Conservation (phyloP, 2,888 invertebrate genomes). For the Neria commutata region DNA sequence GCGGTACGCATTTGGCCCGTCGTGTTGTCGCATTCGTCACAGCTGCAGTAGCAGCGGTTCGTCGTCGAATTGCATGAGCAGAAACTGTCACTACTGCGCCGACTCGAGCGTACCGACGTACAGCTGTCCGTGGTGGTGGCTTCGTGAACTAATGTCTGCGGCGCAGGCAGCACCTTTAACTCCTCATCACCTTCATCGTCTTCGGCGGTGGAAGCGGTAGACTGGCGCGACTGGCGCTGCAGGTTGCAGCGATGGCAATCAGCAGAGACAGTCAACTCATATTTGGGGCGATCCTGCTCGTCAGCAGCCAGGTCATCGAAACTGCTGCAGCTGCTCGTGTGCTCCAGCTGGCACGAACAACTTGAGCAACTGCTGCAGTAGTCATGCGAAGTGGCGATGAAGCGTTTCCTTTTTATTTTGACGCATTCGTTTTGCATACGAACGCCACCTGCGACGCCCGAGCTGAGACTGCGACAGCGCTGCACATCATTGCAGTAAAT, state of each 20-base stretch:
- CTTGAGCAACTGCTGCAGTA: slow-evolving; percentile 53
- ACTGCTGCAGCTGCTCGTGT: slow-evolving; percentile 53
- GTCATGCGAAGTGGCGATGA: slow-evolving; percentile 43
- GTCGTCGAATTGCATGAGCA: slow-evolving; percentile 56
- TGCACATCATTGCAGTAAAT: slow-evolving; percentile 22
- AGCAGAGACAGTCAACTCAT: slow-evolving; percentile 45
- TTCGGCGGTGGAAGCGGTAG: slow-evolving; percentile 29
- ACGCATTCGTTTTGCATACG: slow-evolving; percentile 49
- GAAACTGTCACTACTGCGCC: slow-evolving; percentile 51
- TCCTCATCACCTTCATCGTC: slow-evolving; percentile 28
- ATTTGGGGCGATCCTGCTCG: too few relatives aligned
- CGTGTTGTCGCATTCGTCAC: slow-evolving; percentile 42
- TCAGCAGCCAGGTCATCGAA: slow-evolving; percentile 41
- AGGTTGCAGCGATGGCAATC: slow-evolving; percentile 45
- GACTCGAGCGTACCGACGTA: slow-evolving; percentile 40
- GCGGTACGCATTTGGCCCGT: slow-evolving; percentile 46
- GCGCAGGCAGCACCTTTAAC: slow-evolving; percentile 16
- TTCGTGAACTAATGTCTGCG: slow-evolving; percentile 19
- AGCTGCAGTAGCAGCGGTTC: slow-evolving; percentile 50
- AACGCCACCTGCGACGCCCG: slow-evolving; percentile 39
- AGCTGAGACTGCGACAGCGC: slow-evolving; percentile 27
- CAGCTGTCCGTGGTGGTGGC: slow-evolving; percentile 27
- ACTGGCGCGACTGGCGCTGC: slow-evolving; percentile 29
- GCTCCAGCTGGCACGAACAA: slow-evolving; percentile 47
- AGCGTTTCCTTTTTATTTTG: slow-evolving; percentile 53